Evolutionary conservation across 2,888 invertebrate species (phyloP).

Genomic region (Brenthis daphne): DNA sequence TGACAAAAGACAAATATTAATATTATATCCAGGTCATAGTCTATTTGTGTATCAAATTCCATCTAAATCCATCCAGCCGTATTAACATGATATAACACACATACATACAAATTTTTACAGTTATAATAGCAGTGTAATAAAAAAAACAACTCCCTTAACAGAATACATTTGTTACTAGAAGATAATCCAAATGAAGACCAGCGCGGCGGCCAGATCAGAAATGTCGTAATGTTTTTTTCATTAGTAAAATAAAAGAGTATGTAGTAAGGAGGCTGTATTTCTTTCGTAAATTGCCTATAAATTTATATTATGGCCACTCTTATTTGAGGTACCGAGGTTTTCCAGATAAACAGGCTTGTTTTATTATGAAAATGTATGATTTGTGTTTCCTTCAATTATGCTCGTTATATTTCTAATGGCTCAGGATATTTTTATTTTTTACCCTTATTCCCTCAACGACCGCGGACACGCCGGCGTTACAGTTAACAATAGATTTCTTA

Average conservation of each 20-base stretch:
- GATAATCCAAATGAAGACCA: conserved; percentile 6
- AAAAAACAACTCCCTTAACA: too few species aligned
- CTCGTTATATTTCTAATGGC: conserved; percentile 6
- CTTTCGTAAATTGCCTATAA: conserved; percentile 77
- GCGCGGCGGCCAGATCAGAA: conserved; percentile 14
- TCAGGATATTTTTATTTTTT: not conserved
- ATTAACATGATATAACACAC: too few species aligned
- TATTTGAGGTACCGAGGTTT: conserved; percentile 73
- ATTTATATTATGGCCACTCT: conserved; percentile 78
- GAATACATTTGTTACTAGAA: not conserved
- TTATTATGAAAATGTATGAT: conserved; percentile 64
- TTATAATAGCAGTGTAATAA: too few species aligned
- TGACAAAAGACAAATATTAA: too few species aligned
- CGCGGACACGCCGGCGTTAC: too few species aligned
- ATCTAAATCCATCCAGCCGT: too few species aligned
- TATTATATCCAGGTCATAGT: too few species aligned
- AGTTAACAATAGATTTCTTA: too few species aligned
- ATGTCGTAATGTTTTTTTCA: conserved; percentile 53
- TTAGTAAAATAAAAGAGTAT: conserved; percentile 70
- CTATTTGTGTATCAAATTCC: too few species aligned
- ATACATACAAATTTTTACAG: too few species aligned
- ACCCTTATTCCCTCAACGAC: too few species aligned
- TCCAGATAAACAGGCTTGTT: conserved; percentile 67
- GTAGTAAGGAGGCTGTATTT: conserved; percentile 65
- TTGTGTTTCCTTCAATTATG: conserved; percentile 39